Evolutionary conservation across 1,140 invertebrate species (phyloP).

Genomic region (Idris sp.): DNA sequence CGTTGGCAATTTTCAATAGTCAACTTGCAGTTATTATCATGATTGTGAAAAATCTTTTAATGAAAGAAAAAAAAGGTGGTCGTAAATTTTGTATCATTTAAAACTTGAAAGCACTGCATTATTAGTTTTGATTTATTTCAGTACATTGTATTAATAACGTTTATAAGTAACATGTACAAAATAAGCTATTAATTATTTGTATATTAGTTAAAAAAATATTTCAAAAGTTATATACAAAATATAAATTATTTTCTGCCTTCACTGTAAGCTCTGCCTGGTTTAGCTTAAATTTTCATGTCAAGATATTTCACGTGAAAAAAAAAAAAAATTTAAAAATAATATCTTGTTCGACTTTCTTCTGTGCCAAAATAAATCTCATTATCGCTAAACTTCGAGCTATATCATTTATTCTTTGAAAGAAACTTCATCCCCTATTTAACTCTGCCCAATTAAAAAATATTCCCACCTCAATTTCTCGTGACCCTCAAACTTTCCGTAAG

Average conservation of each 20-base stretch:
- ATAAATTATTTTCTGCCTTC: too few species aligned
- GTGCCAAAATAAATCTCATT: constrained; percentile 25
- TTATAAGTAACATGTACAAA: too few species aligned
- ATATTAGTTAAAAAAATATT: too few species aligned
- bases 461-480: constrained; percentile 31
- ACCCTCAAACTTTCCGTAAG: constrained; percentile 30
- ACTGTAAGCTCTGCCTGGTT: too few species aligned
- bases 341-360: too few species aligned
- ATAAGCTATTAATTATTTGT: too few species aligned
- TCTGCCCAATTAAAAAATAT: constrained; percentile 46
- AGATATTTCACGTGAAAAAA: neutral
- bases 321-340: neutral
- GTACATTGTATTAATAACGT: neutral
- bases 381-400: neutral
- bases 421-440: constrained; percentile 26
- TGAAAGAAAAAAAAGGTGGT: constrained; percentile 8
- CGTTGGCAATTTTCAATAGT: constrained; percentile 19
- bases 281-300: too few species aligned
- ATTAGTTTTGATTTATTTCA: neutral
- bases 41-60: constrained; percentile 27
- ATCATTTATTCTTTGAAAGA: constrained; percentile 16
- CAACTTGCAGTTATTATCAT: constrained; percentile 18
- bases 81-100: constrained; percentile 7
- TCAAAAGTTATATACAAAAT: too few species aligned
- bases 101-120: neutral